A percentile compares a stretch with the other conserved stretches of the same genome.
These are phyloP conservation scores for Remorina albescens DNA, from an alignment of 2,797 vertebrate species.

Conservation along the genomic window DNA sequence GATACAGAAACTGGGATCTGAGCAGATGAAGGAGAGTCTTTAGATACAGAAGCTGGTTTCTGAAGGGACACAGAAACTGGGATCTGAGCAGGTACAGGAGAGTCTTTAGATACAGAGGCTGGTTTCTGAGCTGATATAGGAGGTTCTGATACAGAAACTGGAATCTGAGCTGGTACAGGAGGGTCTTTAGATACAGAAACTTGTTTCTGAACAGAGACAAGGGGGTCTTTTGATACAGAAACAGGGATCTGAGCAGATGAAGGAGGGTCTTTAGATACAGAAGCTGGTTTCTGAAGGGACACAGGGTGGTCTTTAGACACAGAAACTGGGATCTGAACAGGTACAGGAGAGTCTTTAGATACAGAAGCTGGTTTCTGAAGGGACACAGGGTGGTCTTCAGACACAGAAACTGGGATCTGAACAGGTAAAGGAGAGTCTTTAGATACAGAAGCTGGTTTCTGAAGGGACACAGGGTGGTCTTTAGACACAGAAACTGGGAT, in stretches of 20 bases:
- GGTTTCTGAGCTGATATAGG: constrained; percentile 7
- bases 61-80: neutral
- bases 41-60: constrained; percentile 15
- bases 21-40: constrained; percentile 4
- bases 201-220: constrained; percentile 7
- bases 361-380: neutral
- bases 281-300: neutral
- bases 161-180: neutral
- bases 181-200: constrained; percentile 15
- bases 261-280: constrained; percentile 17
- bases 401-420: constrained; percentile 32
- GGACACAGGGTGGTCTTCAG: constrained; percentile 11
- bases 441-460: constrained; percentile 4
- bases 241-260: constrained; percentile 14
- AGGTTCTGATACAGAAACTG: constrained; percentile 15
- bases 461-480: neutral
- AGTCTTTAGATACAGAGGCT: constrained; percentile 14
- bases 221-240: constrained; percentile 32
- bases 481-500: constrained; percentile 35
- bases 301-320: neutral
- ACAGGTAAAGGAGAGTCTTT: neutral
- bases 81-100: too few species aligned
- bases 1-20: neutral
- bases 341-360: constrained; percentile 6
- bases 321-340: constrained; percentile 19